These are phyloP conservation scores for Parnassius mnemosyne DNA, from an alignment of 2,888 invertebrate genomes.

Conservation along the genomic window DNA sequence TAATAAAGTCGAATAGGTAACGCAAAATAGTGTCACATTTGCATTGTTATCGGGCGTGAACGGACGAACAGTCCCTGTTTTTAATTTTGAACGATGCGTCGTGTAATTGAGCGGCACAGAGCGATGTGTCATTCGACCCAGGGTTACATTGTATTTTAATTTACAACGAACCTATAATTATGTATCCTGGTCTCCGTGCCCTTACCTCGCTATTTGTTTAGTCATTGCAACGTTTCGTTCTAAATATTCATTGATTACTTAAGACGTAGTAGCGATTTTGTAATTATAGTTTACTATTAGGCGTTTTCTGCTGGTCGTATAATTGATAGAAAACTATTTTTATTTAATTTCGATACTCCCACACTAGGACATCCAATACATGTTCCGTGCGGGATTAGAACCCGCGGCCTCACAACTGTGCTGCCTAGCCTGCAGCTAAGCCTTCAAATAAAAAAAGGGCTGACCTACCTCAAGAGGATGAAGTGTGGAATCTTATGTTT, in stretches of 20 bases:
- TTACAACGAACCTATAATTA: conserved; percentile 35
- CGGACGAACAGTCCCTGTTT: conserved; percentile 31
- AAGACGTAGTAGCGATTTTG: conserved; percentile 9
- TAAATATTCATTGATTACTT: conserved; percentile 23
- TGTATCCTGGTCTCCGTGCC: conserved; percentile 55
- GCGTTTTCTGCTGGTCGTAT: not conserved
- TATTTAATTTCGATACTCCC: too few relatives aligned
- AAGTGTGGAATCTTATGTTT: too few relatives aligned
- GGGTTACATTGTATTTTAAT: conserved; percentile 38
- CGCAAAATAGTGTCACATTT: conserved; percentile 15
- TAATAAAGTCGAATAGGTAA: not conserved
- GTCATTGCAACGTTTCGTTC: conserved; percentile 39
- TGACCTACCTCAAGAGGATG: too few relatives aligned
- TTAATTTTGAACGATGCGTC: conserved; percentile 46
- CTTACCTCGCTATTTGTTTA: conserved; percentile 48
- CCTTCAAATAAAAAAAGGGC: too few relatives aligned
- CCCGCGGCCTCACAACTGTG: too few relatives aligned
- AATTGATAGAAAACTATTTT: too few relatives aligned
- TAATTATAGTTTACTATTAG: conserved; percentile 2
- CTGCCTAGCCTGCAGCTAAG: too few relatives aligned
- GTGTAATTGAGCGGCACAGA: conserved; percentile 57
- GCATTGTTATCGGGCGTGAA: conserved; percentile 10
- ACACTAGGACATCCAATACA: too few relatives aligned
- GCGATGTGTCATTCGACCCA: conserved; percentile 42
- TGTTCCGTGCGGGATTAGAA: too few relatives aligned